A percentile compares a stretch with the other conserved stretches of the same genome.
Conservation (phyloP, 1,140 invertebrate species). For the Uloborus diversus region DNA sequence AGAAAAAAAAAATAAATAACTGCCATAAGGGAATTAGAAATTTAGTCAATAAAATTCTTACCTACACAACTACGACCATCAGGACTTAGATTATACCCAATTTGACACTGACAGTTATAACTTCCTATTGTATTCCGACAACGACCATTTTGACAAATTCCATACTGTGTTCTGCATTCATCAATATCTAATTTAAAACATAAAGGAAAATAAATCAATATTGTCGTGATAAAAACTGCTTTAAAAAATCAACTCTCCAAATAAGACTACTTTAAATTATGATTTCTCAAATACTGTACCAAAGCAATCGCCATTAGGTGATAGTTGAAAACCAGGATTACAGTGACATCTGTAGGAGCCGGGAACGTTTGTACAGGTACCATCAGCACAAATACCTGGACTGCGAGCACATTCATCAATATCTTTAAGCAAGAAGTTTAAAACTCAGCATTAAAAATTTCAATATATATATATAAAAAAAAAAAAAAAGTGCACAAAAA, state of each 20-base stretch:
- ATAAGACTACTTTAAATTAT: constrained; percentile 13
- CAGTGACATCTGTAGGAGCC: constrained; percentile 83
- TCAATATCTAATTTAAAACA: constrained; percentile 67
- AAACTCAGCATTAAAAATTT: too few species aligned
- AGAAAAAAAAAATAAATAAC: not conserved
- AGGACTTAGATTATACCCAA: constrained; percentile 75
- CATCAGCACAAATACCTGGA: constrained; percentile 80
- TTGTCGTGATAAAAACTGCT: too few species aligned
- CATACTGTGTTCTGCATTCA: constrained; percentile 69
- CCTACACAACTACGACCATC: constrained; percentile 75
- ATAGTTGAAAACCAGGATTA: constrained; percentile 81
- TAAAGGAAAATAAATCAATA: not conserved
- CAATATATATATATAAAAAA: too few species aligned
- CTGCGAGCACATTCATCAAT: constrained; percentile 79
- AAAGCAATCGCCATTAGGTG: constrained; percentile 84
- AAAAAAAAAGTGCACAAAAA: too few species aligned
- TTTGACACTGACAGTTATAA: constrained; percentile 79
- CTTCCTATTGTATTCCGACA: constrained; percentile 85
- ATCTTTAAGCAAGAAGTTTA: constrained; percentile 65
- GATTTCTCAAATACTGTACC: constrained; percentile 67
- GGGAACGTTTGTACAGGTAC: constrained; percentile 81
- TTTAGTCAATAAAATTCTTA: too few species aligned
- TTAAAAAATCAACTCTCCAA: too few species aligned
- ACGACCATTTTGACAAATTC: constrained; percentile 80
- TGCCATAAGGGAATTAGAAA: too few species aligned